Evolutionary conservation across 2,113 vertebrate species (phyloP).

Genomic region (Neolamprologus toae): DNA sequence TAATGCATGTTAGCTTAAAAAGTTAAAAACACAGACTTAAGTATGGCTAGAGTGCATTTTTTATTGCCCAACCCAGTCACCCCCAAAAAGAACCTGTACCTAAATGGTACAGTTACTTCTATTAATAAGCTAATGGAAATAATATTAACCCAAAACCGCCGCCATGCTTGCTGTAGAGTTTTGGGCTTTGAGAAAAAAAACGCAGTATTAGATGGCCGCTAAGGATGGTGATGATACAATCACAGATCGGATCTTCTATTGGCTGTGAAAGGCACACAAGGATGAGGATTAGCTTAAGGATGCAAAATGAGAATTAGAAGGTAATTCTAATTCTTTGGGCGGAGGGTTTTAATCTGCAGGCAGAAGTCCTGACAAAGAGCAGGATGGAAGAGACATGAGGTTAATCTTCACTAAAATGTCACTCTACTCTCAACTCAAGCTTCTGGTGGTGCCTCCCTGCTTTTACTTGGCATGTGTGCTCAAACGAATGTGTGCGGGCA

Average conservation of each 20-base stretch:
- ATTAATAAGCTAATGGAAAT: background rate
- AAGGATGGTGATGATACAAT: conserved; percentile 15
- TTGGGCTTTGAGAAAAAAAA: background rate
- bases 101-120: background rate
- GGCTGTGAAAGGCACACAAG: conserved; percentile 57
- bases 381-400: background rate
- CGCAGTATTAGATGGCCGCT: background rate
- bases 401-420: background rate
- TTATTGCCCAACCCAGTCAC: background rate
- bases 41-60: background rate
- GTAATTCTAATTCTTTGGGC: background rate
- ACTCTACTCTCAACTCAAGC: background rate
- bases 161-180: background rate
- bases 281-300: conserved; percentile 25
- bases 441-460: background rate
- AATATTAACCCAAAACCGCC: background rate
- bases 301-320: conserved; percentile 8
- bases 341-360: background rate
- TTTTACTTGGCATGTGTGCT: background rate
- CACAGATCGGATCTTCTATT: background rate
- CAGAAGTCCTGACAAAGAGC: background rate
- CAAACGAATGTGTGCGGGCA: background rate
- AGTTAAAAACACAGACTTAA: background rate
- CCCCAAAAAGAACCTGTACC: background rate
- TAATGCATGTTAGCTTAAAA: background rate